Base-by-base conservation (phyloP, 2,113 vertebrate species). In the Tringa solitaria region DNA sequence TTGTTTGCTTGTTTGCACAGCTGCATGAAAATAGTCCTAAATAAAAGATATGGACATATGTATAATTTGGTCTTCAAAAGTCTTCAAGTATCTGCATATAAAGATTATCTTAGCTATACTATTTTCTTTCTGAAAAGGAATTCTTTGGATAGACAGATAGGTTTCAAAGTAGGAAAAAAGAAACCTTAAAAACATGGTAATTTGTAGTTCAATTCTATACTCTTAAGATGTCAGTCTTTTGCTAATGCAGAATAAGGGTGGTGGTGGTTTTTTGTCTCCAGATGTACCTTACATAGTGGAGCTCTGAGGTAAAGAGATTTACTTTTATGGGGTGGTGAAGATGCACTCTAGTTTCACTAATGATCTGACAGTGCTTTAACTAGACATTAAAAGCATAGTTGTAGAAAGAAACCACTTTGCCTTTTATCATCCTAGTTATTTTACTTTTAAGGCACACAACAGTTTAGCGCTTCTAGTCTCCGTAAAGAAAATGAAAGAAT, bases 401-500 rank as follows among this genome's bases (percentile, higher is more conserved):
- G 24, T 80, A 77, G 37, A 88, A 94, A 81, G 87, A 92, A 95
- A 95, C 53, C 20, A 6, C 23, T 91, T 65, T 80, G 27, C 23
- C 22, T 95, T 93, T 95, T 91, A 84, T 83, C 46, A 61, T 77
- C 43, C 24, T n/a, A 43, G 39, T n/a, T 90, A 90, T 68, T 96
- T 57, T 59, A 82, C 85, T 97, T 97, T 96, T 83, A 91, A 92
- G 28, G 14, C 39, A 67, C 12, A 61, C 51, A 33, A 35, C 37
- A 86, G 35, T 91, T 94, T 75, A 79, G 27, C 10, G 84, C 65
- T 61, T 43, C 10, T 90, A 73, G 9, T 73, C 39, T 51, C 63
- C 26, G 81, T 88, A 93, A 97, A 97, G 90, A 84, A 79, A 74
- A 61, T 28, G 57, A 76, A 91, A 76, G 57, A 93, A 90, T 24